phyloP scores from a whole-genome alignment of 2,797 vertebrate genomes.

The Alectoris magna region DNA sequence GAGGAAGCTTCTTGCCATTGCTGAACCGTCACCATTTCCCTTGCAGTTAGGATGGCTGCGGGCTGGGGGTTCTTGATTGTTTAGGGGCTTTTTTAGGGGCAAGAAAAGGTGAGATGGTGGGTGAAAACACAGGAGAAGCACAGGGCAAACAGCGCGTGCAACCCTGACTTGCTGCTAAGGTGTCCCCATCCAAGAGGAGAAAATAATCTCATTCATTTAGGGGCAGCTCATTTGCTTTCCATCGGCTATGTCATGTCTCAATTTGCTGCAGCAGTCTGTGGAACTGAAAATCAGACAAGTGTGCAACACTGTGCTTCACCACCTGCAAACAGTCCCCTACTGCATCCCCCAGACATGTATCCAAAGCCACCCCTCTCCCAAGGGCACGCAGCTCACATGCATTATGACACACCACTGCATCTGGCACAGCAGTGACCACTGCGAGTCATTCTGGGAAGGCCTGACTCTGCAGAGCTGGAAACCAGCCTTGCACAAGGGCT shows the following conservation, averaged over 20 bases:
- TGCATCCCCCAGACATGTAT: accelerated
- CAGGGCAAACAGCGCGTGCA: not conserved
- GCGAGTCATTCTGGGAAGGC: slow-evolving; percentile 23
- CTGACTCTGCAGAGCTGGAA: slow-evolving; percentile 28
- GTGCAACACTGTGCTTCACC: accelerated
- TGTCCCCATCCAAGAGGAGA: not conserved
- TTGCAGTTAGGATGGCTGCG: not conserved
- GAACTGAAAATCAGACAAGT: not conserved
- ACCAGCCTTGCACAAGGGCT: slow-evolving; percentile 1
- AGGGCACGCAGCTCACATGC: not conserved
- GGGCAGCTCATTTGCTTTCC: not conserved
- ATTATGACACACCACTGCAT: not conserved
- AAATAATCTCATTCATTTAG: not conserved
- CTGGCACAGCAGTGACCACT: not conserved
- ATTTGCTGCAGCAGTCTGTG: not conserved
- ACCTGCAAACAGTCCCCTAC: not conserved
- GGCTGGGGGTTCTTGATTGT: not conserved
- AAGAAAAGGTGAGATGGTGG: not conserved
- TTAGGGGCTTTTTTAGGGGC: not conserved
- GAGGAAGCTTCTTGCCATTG: not conserved
- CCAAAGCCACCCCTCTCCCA: not conserved
- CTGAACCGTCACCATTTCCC: not conserved
- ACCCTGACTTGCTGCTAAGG: not conserved
- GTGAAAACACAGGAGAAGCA: not conserved
- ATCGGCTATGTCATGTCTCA: accelerated